phyloP scores from a whole-genome alignment of 2,888 invertebrate species.

The Cataglyphis albicans region DNA sequence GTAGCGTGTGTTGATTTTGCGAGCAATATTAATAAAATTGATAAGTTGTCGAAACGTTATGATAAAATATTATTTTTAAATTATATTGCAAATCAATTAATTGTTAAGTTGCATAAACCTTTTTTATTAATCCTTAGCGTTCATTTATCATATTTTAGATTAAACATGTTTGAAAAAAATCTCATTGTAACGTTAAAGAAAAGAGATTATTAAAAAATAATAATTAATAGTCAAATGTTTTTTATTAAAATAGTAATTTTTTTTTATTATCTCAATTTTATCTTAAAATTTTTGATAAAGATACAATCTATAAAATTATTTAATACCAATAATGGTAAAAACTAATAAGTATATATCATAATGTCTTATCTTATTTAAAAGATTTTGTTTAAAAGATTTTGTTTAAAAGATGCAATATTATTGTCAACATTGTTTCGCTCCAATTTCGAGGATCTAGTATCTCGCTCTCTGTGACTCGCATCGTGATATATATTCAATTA shows the following conservation, averaged over 20 bases:
- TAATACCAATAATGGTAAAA: not conserved
- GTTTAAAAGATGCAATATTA: not conserved
- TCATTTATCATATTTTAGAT: not conserved
- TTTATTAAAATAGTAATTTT: not conserved
- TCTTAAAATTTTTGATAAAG: not conserved
- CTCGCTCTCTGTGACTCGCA: not conserved
- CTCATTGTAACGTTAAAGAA: not conserved
- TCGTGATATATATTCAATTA: constrained; percentile 37
- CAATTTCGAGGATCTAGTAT: constrained; percentile 3
- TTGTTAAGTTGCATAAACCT: not conserved
- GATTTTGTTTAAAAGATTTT: constrained; percentile 11
- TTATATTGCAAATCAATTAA: not conserved
- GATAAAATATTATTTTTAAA: not conserved
- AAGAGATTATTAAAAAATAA: not conserved
- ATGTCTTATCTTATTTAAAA: not conserved
- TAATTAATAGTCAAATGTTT: not conserved
- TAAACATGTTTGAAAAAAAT: not conserved
- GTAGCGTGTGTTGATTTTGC: not conserved
- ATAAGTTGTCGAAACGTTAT: not conserved
- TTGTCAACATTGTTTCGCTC: not conserved
- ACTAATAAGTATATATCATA: not conserved
- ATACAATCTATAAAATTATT: not conserved
- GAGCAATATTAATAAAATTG: not conserved
- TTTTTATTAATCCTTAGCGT: not conserved
- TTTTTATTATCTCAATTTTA: not conserved